Evolutionary conservation across 2,113 vertebrate genomes (phyloP), one percentile per base, ranked within the genome.

Genomic region (Anguilla rostrata): DNA sequence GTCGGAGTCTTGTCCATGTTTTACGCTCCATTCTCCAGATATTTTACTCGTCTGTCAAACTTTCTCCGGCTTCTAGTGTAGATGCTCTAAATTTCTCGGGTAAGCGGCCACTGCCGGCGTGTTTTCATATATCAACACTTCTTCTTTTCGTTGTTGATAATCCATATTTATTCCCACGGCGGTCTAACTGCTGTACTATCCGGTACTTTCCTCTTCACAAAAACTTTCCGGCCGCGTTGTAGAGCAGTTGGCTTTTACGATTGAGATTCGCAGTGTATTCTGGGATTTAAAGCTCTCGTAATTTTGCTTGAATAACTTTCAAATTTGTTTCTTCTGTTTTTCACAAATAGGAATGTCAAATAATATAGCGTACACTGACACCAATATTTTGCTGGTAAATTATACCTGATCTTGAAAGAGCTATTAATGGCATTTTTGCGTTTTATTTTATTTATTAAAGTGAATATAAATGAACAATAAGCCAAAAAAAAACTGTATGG

Each of bases 11-110:
- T 83, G 63, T 81, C 86, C 81, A 56, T 53, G 29, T 60, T 57
- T 78, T 86, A 40, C 86, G 60, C 49, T 86, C 86, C 86, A 86
- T 86, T 46, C 41, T 86, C 34, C 43, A 26, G 16, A 78, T 39
- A 75, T 75, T 56, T n/a, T 81, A 80, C 78, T 40, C 34, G 56
- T 78, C 40, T 43, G 22, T 18, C 22, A 26, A 26, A 46, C 49
- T 63, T 80, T 86, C 57, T 80, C 78, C 18, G 41, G 71, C 71
- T n/a, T 34, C 71, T 75, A 34, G 71, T 75, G 1, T 12, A 75
- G 71, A 29, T 0, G 71, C 71, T 75, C 26, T 12, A 75, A 75
- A 22, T 75, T 34, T 29, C 71, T 34, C n/a, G 26, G 8, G 5
- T 9, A 34, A 5, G 7, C 26, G 71, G 71, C 20, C 26, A 34